A percentile compares a stretch with the other conserved stretches of the same genome.
These are phyloP conservation scores for Pollenia amentaria DNA, from an alignment of 2,888 invertebrate genomes.

Conservation along the genomic window DNA sequence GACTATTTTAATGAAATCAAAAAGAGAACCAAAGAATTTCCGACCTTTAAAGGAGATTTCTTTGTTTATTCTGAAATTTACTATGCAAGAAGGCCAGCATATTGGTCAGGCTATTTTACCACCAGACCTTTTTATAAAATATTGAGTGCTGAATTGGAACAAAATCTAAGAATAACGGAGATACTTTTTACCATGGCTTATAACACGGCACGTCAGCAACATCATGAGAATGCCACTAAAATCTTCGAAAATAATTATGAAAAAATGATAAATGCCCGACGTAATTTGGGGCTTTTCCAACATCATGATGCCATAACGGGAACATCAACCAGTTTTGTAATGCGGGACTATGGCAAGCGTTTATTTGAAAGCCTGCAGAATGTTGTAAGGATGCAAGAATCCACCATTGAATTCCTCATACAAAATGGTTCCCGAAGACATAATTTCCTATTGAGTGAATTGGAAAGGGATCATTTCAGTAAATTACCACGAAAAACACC, in stretches of 20 bases:
- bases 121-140: too few species aligned
- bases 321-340: conserved; percentile 95
- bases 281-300: conserved; percentile 96
- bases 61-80: conserved; percentile 97
- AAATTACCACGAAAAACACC: too few species aligned
- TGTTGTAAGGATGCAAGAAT: conserved; percentile 91
- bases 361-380: conserved; percentile 93
- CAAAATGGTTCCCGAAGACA: conserved; percentile 82
- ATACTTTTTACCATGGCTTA: too few species aligned
- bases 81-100: conserved; percentile 95
- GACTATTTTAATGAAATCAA: conserved; percentile 94
- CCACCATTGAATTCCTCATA: conserved; percentile 87
- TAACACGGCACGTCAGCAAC: too few species aligned
- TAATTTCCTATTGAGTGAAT: too few species aligned
- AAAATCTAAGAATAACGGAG: too few species aligned
- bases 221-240: conserved; percentile 87
- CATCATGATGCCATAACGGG: conserved; percentile 99
- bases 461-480: too few species aligned
- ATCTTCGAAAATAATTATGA: conserved; percentile 93
- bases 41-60: conserved; percentile 96
- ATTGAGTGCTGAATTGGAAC: too few species aligned
- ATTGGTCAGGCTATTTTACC: too few species aligned
- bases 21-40: conserved; percentile 88
- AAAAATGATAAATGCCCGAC: conserved; percentile 91
- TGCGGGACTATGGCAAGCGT: conserved; percentile 96